Evolutionary conservation across 2,113 vertebrate genomes (phyloP).

Genomic region (Anhinga rufa): DNA sequence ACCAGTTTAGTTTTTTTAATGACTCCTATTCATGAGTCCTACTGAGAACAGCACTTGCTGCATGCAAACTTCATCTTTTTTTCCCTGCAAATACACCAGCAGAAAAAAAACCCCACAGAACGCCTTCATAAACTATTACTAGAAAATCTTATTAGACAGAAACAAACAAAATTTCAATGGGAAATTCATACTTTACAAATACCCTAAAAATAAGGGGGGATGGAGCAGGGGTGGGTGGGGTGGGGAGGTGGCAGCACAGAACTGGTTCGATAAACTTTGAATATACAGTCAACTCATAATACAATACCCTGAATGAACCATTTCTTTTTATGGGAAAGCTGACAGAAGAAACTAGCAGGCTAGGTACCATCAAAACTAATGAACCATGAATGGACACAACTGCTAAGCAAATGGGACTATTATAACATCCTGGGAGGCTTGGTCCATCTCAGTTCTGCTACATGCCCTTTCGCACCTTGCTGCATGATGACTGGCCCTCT

Average conservation of each 20-base stretch:
- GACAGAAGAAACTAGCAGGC: background rate
- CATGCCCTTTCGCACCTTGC: background rate
- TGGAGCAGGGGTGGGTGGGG: too few relatives aligned
- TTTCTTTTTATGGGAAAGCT: background rate
- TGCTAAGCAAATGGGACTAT: conserved; percentile 1
- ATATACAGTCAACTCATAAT: background rate
- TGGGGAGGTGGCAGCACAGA: background rate
- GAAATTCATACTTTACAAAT: background rate
- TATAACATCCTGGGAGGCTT: background rate
- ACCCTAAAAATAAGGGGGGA: background rate
- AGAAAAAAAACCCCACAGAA: background rate
- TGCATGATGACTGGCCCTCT: background rate
- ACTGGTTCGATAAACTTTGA: background rate
- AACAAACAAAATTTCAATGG: background rate
- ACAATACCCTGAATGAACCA: background rate
- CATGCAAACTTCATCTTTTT: background rate
- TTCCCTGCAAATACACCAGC: background rate
- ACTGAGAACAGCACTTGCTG: background rate
- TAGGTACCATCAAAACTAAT: conserved; percentile 18
- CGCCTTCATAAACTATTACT: background rate
- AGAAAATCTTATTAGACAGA: background rate
- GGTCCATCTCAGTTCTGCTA: background rate
- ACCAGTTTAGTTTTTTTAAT: background rate
- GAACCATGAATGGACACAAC: background rate
- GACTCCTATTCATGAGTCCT: background rate